Base-by-base conservation (phyloP, 1,140 invertebrate genomes). In the Marisa cornuarietis region DNA sequence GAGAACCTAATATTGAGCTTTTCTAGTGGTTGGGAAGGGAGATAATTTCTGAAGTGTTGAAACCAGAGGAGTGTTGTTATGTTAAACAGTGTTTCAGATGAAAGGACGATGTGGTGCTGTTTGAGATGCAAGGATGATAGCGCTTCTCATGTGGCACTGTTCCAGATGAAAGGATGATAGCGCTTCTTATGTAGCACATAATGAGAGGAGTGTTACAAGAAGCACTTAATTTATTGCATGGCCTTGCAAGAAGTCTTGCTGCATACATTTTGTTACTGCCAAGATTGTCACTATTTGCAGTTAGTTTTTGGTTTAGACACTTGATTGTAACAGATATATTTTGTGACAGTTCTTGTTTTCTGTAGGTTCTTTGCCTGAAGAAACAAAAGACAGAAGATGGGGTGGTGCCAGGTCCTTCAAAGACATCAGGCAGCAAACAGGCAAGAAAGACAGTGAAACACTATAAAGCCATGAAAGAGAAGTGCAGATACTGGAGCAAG, bases 401-500 rank as follows among this genome's bases (percentile, higher is more conserved):
- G 10, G 20, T 69, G 31, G 71, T 66, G 65, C 61, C 54, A 24
- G 66, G 42, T 20, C 52, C 63, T 7, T 31, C 61, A 24, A 74
- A 66, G 24, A 78, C 61, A 14, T 49, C 65, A 16, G 51, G 68
- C 24, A 65, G 78, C 22, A 77, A 76, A 71, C 66, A 68, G 26
- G 66, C n/a, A 0, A 62, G 26, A 24, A 61, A 68, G 11, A 62
- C 24, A 2, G 62, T 66, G 11, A 76, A 76, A 18, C 24, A 78
- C 52, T 82, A 78, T 54, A 66, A 71, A 22, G 62, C 61, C 18
- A 82, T 65, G 62, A 83, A 84, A 78, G 76, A 82, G 61, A 88
- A 86, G 73, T 88, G 88, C 76, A 85, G 86, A 80, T 89, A 87
- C 71, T 87, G 87, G 85, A 82, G 82, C 9, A 88, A 88, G 66